Evolutionary conservation across 2,888 invertebrate species (phyloP).

Genomic region (Patella depressa): DNA sequence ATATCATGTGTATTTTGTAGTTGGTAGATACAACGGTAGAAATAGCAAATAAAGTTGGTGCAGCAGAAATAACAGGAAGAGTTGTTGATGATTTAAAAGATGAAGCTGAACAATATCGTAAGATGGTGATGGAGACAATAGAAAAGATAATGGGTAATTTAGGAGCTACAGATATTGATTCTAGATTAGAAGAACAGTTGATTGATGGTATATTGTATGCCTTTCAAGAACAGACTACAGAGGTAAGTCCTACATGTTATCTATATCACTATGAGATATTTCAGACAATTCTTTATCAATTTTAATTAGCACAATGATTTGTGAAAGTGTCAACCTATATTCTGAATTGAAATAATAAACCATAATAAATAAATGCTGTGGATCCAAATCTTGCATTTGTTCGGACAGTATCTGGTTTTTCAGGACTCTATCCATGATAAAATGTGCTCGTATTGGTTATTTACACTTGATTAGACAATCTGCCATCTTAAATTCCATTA

Average conservation of each 20-base stretch:
- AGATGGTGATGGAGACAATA: slow-evolving; percentile 99
- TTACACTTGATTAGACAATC: too few relatives aligned
- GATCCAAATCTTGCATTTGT: too few relatives aligned
- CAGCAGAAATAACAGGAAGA: slow-evolving; percentile 97
- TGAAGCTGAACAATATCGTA: slow-evolving; percentile 98
- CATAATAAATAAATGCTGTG: too few relatives aligned
- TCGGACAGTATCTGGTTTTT: too few relatives aligned
- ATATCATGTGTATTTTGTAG: slow-evolving; percentile 64
- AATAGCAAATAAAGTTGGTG: slow-evolving; percentile 99
- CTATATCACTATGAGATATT: neutral
- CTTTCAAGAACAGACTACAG: slow-evolving; percentile 99
- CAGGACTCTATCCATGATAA: too few relatives aligned
- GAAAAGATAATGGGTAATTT: slow-evolving; percentile 98
- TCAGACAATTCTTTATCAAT: neutral
- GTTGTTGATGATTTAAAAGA: slow-evolving; percentile 99
- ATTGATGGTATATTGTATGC: slow-evolving; percentile 99
- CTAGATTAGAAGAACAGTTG: slow-evolving; percentile 96
- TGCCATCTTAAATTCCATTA: too few relatives aligned
- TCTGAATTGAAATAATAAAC: too few relatives aligned
- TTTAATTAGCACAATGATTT: too few relatives aligned
- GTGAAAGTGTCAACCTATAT: too few relatives aligned
- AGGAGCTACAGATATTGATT: slow-evolving; percentile 98
- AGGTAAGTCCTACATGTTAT: slow-evolving; percentile 75
- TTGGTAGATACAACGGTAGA: slow-evolving; percentile 99
- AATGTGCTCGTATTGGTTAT: too few relatives aligned